Base-by-base conservation (phyloP, 2,113 vertebrate species). In the Grammomys dolichurus region DNA sequence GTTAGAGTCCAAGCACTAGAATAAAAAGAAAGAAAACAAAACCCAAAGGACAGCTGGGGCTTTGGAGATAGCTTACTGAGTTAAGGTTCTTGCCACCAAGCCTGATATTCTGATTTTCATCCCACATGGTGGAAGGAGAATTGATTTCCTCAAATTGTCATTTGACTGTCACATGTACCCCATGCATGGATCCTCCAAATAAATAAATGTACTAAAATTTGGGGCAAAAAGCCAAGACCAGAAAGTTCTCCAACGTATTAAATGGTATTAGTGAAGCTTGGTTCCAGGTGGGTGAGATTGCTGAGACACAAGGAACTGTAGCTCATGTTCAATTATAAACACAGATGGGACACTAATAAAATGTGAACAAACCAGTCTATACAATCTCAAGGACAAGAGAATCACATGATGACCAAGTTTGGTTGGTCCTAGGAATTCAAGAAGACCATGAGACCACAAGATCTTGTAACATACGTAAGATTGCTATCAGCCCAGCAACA, bases 391-490 rank as follows among this genome's bases (percentile, higher is more conserved):
- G 43, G n/a, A 43, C 20, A 75, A 31, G 22, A 75, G 67, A 87
- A 67, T 22, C 40, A 85, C 26, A 46, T 28, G 12, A 28, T 60
- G 54, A 19, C 17, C 26, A 33, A 2, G 3, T 51, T 28, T 9
- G 0, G 54, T 17, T 24, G 48, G 89, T 56, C 70, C 73, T 28
- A n/a, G 92, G 89, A 92, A 92, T 69, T 92, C 92, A 94, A 73
- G 78, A 78, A 92, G 94, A 48, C 73, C 24, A 92, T 80, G 69
- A 82, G 48, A 22, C 3, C 14, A 19, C 65, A 31, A 93, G 77
- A 51, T 10, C 14, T 43, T 36, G 33, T 19, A 77, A 33, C 7
- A 26, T 10, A 63, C 82, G 56, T 93, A 11, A 40, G 60, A 28
- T 24, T 67, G 48, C 14, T 40, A 58, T 78, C 76, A 60, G 70